Conservation (phyloP, 2,888 invertebrate species). For the Caradrina clavipalpis region DNA sequence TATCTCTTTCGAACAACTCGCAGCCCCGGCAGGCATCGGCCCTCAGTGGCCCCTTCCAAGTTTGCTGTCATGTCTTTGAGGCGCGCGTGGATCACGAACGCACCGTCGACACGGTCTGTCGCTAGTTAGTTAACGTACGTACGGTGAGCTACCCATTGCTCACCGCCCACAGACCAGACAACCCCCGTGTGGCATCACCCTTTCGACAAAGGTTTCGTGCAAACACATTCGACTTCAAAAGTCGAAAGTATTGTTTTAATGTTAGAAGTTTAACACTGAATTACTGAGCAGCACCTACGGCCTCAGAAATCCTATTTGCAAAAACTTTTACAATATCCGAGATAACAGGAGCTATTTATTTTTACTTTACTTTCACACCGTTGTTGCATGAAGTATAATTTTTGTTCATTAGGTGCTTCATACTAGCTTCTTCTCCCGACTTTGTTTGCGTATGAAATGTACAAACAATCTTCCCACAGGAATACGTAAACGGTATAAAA, state of each 20-base stretch:
- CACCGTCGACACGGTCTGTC: too few species aligned
- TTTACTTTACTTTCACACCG: slow-evolving; percentile 39
- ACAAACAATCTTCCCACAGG: not conserved
- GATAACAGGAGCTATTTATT: slow-evolving; percentile 46
- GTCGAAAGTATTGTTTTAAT: slow-evolving; percentile 43
- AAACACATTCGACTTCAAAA: slow-evolving; percentile 32
- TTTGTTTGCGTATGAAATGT: too few species aligned
- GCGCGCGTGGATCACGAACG: too few species aligned
- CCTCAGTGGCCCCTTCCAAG: too few species aligned
- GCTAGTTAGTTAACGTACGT: too few species aligned
- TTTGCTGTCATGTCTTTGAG: too few species aligned
- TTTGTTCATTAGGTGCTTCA: slow-evolving; percentile 36
- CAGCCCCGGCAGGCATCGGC: too few species aligned
- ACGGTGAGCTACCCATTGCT: too few species aligned
- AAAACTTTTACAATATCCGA: slow-evolving; percentile 58
- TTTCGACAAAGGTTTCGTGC: not conserved
- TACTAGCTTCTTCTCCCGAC: not conserved
- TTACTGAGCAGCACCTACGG: slow-evolving; percentile 36
- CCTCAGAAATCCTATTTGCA: slow-evolving; percentile 36
- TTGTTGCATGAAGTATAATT: slow-evolving; percentile 35
- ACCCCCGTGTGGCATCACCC: too few species aligned
- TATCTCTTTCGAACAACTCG: too few species aligned
- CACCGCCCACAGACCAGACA: too few species aligned
- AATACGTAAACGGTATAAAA: too few species aligned
- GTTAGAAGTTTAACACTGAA: slow-evolving; percentile 53